Evolutionary conservation across 2,888 invertebrate genomes (phyloP), one percentile per base, ranked within the genome.

Genomic region (Hydrotaea diabolus): DNA sequence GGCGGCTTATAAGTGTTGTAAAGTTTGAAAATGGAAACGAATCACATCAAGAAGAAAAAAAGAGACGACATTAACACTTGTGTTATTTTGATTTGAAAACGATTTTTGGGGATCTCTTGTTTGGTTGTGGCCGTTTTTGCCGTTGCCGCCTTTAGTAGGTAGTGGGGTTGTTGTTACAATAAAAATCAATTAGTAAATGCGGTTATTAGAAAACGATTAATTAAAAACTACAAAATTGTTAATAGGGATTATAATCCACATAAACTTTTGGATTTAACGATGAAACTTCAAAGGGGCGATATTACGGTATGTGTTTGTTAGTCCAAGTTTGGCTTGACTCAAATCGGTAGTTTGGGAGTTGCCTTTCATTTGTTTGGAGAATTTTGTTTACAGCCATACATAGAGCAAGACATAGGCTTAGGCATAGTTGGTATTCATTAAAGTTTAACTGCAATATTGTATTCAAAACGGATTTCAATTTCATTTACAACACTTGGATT

Each of bases 161-260:
- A 15, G 21, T 13, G 15, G 39, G 21, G 2, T 23, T 23, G 23
- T 39, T 39, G 19, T 73, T 59, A 81, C 75, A 84, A 84, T 76
- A 57, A 78, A 79, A 78, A 85, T 85, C 84, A 85, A 81, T 85
- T 85, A 79, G 73, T 85, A 66, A 62, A 79, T 53, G 62, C 53
- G 23, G 53, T 73, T 57, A 77, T 77, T 73, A 69, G 76, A 62
- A 80, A 83, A 66, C 76, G 21, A 77, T 73, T 79, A 76, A 83
- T 80, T 69, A 69, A 69, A 69, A 69, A 69, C 43, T 69, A 69
- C 72, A 46, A 55, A 72, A 79, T 66, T 64, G 43, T 76, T 64
- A 79, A 74, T 17, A 46, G 71, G 69, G 76, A 79, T 78, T 82
- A 76, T 21, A 69, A 46, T 9, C 19, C 69, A 69, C 69, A 69